phyloP scores from a whole-genome alignment of 2,797 vertebrate genomes.

The Enteromius treurensis region DNA sequence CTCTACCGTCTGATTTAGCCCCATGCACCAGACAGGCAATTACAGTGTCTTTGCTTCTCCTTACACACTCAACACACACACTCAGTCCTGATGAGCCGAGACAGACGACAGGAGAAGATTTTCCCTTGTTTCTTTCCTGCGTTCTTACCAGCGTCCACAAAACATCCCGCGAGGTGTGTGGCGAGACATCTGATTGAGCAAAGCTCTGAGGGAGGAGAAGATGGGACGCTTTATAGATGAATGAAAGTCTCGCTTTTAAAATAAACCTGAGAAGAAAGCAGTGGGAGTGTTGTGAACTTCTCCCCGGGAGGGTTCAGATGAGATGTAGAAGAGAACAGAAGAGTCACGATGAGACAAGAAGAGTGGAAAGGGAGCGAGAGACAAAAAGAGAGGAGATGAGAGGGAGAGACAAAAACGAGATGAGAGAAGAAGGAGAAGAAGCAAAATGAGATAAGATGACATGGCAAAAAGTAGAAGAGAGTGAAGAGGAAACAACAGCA shows the following conservation, averaged over 20 bases:
- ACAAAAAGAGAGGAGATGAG: not conserved
- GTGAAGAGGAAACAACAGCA: not conserved
- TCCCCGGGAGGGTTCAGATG: constrained; percentile 30
- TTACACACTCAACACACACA: constrained; percentile 36
- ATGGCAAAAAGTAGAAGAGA: not conserved
- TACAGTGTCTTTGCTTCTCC: constrained; percentile 58
- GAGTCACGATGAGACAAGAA: not conserved
- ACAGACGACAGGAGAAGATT: constrained; percentile 43
- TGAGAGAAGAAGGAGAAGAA: not conserved
- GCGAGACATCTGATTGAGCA: constrained; percentile 36
- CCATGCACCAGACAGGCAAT: constrained; percentile 67
- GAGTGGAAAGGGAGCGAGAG: constrained; percentile 1
- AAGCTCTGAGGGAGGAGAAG: constrained; percentile 11
- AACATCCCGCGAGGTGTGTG: constrained; percentile 31
- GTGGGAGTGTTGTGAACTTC: not conserved
- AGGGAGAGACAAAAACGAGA: not conserved
- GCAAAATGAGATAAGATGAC: not conserved
- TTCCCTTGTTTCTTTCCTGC: constrained; percentile 28
- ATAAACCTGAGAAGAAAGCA: constrained; percentile 14
- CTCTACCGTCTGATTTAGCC: constrained; percentile 58
- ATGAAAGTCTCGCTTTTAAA: not conserved
- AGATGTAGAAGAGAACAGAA: constrained; percentile 12
- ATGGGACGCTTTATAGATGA: constrained; percentile 3
- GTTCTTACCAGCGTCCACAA: constrained; percentile 11
- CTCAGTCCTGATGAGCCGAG: constrained; percentile 33